phyloP scores from a whole-genome alignment of 1,140 invertebrate genomes.

The Neomicropteryx cornuta region DNA sequence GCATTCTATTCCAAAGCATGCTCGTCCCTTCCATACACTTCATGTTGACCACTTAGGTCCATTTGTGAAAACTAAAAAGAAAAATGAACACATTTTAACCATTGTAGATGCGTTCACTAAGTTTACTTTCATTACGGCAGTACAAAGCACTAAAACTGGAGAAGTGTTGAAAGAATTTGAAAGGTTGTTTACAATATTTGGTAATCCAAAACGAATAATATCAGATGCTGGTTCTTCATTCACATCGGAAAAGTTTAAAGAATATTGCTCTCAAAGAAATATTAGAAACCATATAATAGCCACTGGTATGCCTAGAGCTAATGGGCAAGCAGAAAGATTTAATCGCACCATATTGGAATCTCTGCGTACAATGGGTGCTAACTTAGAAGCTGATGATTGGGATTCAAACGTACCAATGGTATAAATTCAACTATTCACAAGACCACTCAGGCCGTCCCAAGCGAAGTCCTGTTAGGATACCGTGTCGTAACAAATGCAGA shows the following conservation, averaged over 20 bases:
- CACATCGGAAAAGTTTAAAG: slow-evolving; percentile 4
- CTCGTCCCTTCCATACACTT: slow-evolving; percentile 16
- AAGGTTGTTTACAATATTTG: slow-evolving; percentile 5
- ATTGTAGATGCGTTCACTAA: slow-evolving; percentile 25
- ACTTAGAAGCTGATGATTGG: no score
- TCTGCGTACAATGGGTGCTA: no score
- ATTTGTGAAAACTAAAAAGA: slow-evolving; percentile 16
- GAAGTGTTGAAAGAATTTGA: slow-evolving; percentile 5
- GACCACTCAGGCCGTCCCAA: no score
- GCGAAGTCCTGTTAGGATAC: no score
- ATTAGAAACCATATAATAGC: slow-evolving; percentile 4
- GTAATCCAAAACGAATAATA: slow-evolving; percentile 4
- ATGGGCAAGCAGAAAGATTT: not conserved
- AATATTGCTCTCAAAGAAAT: slow-evolving; percentile 6
- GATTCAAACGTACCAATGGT: no score
- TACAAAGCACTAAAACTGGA: slow-evolving; percentile 1
- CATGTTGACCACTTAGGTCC: slow-evolving; percentile 22
- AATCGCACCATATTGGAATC: no score
- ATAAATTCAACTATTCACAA: no score
- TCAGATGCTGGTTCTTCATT: slow-evolving; percentile 6
- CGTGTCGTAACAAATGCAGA: no score
- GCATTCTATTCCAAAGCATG: slow-evolving; percentile 17
- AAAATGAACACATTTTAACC: slow-evolving; percentile 24
- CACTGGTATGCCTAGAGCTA: not conserved
- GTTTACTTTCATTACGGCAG: slow-evolving; percentile 10